Evolutionary conservation across 2,888 invertebrate genomes (phyloP).

Genomic region (Erebia ligea): DNA sequence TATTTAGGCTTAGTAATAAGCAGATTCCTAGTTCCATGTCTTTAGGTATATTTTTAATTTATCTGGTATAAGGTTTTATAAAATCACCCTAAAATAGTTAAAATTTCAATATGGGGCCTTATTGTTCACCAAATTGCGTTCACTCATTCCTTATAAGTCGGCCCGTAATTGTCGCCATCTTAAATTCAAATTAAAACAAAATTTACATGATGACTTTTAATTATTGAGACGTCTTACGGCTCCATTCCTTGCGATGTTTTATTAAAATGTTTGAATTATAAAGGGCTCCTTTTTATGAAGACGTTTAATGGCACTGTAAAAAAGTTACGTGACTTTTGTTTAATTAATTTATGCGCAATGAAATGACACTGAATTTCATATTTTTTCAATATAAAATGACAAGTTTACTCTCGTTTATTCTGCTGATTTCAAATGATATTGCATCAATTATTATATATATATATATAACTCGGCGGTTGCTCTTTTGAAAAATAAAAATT

Average conservation of each 20-base stretch:
- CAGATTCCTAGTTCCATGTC: no score
- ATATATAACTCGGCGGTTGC: no score
- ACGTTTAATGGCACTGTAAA: conserved; percentile 16
- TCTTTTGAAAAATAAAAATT: no score
- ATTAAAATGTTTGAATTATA: conserved; percentile 35
- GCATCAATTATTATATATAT: no score
- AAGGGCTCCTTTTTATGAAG: conserved; percentile 22
- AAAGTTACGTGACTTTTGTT: conserved; percentile 11
- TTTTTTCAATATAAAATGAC: background rate
- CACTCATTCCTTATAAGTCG: conserved; percentile 37
- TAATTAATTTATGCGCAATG: conserved; percentile 23
- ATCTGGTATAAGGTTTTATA: no score
- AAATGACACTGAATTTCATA: background rate
- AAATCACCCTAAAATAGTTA: no score
- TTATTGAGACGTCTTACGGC: conserved; percentile 44
- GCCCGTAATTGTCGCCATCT: conserved; percentile 44
- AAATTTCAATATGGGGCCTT: conserved; percentile 22
- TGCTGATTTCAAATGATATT: no score
- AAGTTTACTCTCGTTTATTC: no score
- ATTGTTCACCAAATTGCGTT: conserved; percentile 51
- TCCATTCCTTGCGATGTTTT: conserved; percentile 33
- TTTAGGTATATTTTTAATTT: no score
- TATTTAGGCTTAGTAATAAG: no score
- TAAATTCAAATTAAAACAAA: conserved; percentile 53
- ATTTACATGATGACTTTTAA: conserved; percentile 52